These are phyloP conservation scores for Rattus rattus DNA, from an alignment of 2,113 vertebrate genomes.

Conservation along the genomic window DNA sequence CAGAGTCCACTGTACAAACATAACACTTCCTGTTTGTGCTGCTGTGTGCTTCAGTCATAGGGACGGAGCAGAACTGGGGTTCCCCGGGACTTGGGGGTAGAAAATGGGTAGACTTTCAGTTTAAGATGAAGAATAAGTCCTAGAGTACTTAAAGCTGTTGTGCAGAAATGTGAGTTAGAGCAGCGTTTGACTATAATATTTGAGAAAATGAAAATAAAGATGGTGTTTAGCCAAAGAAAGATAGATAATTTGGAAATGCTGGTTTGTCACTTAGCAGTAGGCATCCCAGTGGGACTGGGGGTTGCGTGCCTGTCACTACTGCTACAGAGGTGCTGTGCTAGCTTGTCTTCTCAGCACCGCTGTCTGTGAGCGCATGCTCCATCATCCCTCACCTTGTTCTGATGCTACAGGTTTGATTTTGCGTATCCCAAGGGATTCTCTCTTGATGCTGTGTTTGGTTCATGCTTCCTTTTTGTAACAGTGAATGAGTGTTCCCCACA, in stretches of 20 bases:
- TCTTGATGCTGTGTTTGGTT: neutral
- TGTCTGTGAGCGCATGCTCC: neutral
- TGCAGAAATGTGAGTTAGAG: neutral
- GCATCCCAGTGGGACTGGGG: neutral
- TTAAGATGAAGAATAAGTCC: neutral
- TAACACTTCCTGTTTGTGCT: neutral
- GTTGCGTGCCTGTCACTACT: too few species aligned
- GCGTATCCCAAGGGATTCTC: neutral
- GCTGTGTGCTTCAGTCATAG: neutral
- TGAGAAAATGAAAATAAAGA: neutral
- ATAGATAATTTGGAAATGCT: neutral
- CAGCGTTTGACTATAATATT: neutral
- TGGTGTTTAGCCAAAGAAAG: conserved; percentile 11
- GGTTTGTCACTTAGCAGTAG: neutral
- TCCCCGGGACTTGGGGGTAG: neutral
- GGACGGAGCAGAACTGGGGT: neutral
- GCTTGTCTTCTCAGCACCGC: too few species aligned
- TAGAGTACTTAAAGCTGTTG: neutral
- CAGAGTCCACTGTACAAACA: neutral
- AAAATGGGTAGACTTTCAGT: neutral
- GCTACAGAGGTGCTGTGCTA: neutral
- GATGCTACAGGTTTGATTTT: neutral
- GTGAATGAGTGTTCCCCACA: neutral
- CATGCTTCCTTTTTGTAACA: neutral
- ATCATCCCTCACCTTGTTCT: too few species aligned